Evolutionary conservation across 2,888 invertebrate species (phyloP).

Genomic region (Timema podura): DNA sequence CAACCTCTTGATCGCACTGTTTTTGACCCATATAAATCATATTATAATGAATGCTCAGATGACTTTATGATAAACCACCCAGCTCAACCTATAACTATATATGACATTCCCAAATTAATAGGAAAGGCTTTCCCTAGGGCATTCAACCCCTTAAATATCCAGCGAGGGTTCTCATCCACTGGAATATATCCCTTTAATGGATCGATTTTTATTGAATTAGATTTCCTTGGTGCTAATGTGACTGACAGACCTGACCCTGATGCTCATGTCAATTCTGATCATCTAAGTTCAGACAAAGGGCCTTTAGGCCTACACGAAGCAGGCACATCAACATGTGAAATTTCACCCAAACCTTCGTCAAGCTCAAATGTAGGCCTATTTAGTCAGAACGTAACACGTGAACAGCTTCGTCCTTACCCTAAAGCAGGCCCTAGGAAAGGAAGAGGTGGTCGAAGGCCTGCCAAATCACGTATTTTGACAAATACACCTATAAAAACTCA

Average conservation of each 20-base stretch:
- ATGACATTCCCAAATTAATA: neutral
- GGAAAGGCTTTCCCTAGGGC: neutral
- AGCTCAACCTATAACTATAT: neutral
- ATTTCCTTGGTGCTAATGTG: conserved; percentile 4
- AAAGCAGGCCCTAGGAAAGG: conserved; percentile 13
- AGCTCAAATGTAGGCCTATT: too few relatives aligned
- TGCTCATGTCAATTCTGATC: too few relatives aligned
- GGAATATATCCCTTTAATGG: conserved; percentile 13
- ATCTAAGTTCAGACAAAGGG: too few relatives aligned
- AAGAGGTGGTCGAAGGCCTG: neutral
- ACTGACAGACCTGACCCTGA: conserved; percentile 2
- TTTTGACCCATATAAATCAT: neutral
- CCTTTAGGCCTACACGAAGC: too few relatives aligned
- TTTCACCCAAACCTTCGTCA: too few relatives aligned
- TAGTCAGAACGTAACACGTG: too few relatives aligned
- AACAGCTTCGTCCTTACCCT: conserved; percentile 2
- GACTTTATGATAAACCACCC: conserved; percentile 8
- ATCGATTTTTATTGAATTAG: neutral
- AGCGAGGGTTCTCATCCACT: neutral
- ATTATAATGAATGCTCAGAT: neutral
- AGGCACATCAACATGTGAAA: too few relatives aligned
- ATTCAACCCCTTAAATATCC: neutral
- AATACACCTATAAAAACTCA: conserved; percentile 5
- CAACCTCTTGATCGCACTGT: neutral
- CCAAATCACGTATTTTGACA: conserved; percentile 1